phyloP scores from a whole-genome alignment of 2,888 invertebrate species.

The Caprella mutica region DNA sequence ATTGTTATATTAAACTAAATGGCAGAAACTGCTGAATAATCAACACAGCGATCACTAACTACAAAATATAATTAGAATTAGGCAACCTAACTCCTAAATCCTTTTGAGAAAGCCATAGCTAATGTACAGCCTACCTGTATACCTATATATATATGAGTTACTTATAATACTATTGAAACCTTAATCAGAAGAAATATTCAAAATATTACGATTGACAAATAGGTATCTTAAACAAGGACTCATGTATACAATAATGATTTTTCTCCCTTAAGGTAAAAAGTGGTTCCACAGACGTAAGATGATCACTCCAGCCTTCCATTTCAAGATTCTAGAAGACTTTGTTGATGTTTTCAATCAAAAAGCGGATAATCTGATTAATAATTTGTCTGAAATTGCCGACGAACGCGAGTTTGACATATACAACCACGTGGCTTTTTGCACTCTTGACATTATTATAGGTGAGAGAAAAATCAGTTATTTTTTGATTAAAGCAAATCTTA shows the following conservation, averaged over 20 bases:
- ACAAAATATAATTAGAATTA: too few species aligned
- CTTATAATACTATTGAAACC: too few species aligned
- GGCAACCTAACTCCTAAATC: too few species aligned
- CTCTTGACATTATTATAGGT: conserved; percentile 20
- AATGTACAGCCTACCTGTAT: too few species aligned
- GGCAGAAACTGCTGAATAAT: too few species aligned
- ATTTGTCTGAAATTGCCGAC: conserved; percentile 42
- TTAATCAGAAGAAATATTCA: too few species aligned
- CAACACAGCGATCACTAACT: too few species aligned
- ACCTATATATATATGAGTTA: too few species aligned
- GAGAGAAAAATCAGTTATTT: background rate
- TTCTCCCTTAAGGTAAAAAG: conserved; percentile 47
- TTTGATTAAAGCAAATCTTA: background rate
- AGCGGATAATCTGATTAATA: conserved; percentile 48
- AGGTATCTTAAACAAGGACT: too few species aligned
- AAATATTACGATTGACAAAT: too few species aligned
- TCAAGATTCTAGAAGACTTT: conserved; percentile 61
- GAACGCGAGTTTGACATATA: conserved; percentile 44
- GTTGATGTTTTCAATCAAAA: conserved; percentile 57
- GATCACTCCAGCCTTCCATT: conserved; percentile 67
- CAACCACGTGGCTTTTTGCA: conserved; percentile 20
- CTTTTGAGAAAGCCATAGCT: too few species aligned
- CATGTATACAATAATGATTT: background rate
- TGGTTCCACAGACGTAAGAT: conserved; percentile 60
- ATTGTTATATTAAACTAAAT: too few species aligned